Percentiles rank a stretch among this genome's conserved stretches.
phyloP scores from a whole-genome alignment of 1,140 invertebrate genomes.

The Phocides pigmalion region DNA sequence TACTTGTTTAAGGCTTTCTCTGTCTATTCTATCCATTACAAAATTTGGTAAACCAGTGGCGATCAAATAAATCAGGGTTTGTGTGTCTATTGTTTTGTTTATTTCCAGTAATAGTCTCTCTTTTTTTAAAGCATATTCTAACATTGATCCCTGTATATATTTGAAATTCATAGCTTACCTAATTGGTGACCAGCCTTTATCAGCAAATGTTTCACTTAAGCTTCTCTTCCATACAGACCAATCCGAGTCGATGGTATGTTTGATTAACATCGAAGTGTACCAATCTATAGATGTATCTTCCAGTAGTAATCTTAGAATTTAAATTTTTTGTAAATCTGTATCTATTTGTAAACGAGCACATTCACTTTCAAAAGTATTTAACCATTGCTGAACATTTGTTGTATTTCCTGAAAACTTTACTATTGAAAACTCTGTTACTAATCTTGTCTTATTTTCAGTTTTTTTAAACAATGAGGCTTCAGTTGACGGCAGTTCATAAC shows the following conservation, averaged over 20 bases:
- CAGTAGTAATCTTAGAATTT: constrained; percentile 31
- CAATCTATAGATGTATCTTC: constrained; percentile 33
- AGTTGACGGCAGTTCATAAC: background rate
- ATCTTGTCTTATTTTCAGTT: constrained; percentile 7
- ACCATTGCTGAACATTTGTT: constrained; percentile 4
- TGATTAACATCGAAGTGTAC: constrained; percentile 3
- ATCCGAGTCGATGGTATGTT: constrained; percentile 22
- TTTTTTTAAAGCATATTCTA: constrained; percentile 24
- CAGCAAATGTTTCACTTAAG: constrained; percentile 16
- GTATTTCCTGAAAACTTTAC: constrained; percentile 9
- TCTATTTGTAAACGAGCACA: constrained; percentile 81
- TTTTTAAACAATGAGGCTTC: background rate
- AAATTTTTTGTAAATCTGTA: constrained; percentile 42
- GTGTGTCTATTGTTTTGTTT: constrained; percentile 21
- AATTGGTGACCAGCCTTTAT: constrained; percentile 16
- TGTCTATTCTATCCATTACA: constrained; percentile 23
- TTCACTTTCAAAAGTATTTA: constrained; percentile 8
- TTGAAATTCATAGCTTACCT: constrained; percentile 19
- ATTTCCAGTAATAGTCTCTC: constrained; percentile 22
- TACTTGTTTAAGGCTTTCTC: constrained; percentile 10
- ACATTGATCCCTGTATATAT: constrained; percentile 22
- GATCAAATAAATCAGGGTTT: constrained; percentile 18
- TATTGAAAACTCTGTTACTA: constrained; percentile 13
- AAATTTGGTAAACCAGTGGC: constrained; percentile 25
- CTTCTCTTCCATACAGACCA: constrained; percentile 18